phyloP scores from a whole-genome alignment of 2,888 invertebrate species.

The Drosophila multiciliata region DNA sequence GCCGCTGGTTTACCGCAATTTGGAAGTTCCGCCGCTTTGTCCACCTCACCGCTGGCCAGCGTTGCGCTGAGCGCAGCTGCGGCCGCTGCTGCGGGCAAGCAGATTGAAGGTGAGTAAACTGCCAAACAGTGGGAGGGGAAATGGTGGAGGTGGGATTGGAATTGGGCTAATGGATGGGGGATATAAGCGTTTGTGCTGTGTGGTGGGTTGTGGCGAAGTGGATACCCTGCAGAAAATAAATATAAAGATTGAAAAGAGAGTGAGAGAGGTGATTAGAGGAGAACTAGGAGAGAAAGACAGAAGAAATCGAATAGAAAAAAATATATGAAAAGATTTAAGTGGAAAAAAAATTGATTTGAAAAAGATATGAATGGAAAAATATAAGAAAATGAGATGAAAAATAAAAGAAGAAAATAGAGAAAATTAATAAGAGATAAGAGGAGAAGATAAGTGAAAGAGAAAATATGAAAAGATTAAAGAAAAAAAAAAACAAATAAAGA shows the following conservation, averaged over 20 bases:
- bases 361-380: neutral
- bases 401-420: neutral
- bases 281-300: neutral
- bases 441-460: too few species aligned
- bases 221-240: neutral
- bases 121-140: neutral
- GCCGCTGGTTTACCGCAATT: slow-evolving; percentile 86
- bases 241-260: neutral
- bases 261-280: neutral
- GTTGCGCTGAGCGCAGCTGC: slow-evolving; percentile 91
- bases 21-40: slow-evolving; percentile 87
- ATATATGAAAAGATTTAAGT: neutral
- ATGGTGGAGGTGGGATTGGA: neutral
- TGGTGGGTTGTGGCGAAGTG: neutral
- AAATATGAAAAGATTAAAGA: too few species aligned
- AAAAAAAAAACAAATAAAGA: too few species aligned
- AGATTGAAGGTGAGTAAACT: slow-evolving; percentile 92
- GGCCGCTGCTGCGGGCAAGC: slow-evolving; percentile 94
- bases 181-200: slow-evolving; percentile 3
- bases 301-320: neutral
- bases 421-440: neutral
- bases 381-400: neutral
- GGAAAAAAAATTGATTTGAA: accelerated
- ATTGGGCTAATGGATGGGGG: slow-evolving; percentile 6
- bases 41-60: slow-evolving; percentile 87